These are phyloP conservation scores for Dysmachus trigonus DNA, from an alignment of 2,888 invertebrate species.

Conservation along the genomic window DNA sequence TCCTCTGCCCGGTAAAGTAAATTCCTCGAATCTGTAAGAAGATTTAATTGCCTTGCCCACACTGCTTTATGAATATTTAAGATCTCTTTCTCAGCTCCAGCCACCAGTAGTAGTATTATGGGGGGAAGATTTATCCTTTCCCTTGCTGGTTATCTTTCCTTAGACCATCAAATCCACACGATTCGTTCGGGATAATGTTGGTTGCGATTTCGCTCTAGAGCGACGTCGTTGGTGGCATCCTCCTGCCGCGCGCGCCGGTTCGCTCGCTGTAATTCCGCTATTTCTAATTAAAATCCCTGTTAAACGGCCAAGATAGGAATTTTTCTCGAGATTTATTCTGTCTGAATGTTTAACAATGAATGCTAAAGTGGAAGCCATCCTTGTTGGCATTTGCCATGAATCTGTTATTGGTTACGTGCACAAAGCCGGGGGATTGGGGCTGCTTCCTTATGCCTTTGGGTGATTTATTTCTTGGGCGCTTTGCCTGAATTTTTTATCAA, in stretches of 20 bases:
- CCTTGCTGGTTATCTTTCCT: conserved; percentile 32
- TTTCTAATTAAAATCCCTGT: conserved; percentile 50
- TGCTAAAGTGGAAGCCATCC: conserved; percentile 40
- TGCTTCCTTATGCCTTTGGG: neutral
- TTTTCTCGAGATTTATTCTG: conserved; percentile 47
- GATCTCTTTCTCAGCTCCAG: conserved; percentile 30
- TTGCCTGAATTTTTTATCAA: neutral
- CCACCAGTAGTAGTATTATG: conserved; percentile 10
- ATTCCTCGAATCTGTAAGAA: conserved; percentile 20
- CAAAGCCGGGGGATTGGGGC: neutral
- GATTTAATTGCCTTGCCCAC: conserved; percentile 45
- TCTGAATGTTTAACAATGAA: conserved; percentile 46
- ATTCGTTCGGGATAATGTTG: conserved; percentile 32
- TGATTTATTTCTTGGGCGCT: conserved; percentile 27
- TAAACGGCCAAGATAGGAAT: conserved; percentile 49
- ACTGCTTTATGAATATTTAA: conserved; percentile 36
- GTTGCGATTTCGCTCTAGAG: neutral
- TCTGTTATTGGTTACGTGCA: conserved; percentile 37
- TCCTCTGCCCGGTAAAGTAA: neutral
- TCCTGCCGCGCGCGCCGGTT: neutral
- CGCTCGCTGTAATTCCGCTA: conserved; percentile 45
- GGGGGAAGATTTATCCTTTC: conserved; percentile 33
- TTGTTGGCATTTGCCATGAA: conserved; percentile 28
- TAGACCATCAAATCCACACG: conserved; percentile 19
- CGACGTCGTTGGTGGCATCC: neutral